phyloP scores from a whole-genome alignment of 1,140 invertebrate genomes.

The Megalonaias nervosa region DNA sequence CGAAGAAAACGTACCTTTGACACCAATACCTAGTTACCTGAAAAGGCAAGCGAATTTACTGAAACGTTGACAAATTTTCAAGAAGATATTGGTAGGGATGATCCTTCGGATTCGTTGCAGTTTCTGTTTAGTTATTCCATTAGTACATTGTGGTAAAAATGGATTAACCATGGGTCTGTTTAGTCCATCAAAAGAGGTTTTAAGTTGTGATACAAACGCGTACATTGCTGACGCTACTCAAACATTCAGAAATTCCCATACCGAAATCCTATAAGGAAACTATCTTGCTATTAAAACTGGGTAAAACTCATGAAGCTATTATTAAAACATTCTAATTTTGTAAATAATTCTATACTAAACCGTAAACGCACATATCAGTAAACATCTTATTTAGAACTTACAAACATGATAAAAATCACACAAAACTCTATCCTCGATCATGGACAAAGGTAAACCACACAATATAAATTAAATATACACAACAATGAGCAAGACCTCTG shows the following conservation, averaged over 20 bases:
- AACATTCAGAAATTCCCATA: slow-evolving; percentile 27
- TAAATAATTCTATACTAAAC: slow-evolving; percentile 13
- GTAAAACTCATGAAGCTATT: slow-evolving; percentile 24
- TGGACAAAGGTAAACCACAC: slow-evolving; percentile 4
- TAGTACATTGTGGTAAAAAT: slow-evolving; percentile 41
- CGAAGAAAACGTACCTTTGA: slow-evolving; percentile 4
- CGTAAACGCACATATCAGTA: slow-evolving; percentile 25
- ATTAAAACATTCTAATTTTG: too few species aligned
- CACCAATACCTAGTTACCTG: slow-evolving; percentile 15
- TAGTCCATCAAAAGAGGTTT: slow-evolving; percentile 14
- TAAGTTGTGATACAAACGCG: slow-evolving; percentile 28
- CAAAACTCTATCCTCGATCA: slow-evolving; percentile 29
- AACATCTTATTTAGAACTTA: slow-evolving; percentile 25
- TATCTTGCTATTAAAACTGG: slow-evolving; percentile 39
- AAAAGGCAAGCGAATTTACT: slow-evolving; percentile 28
- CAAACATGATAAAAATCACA: slow-evolving; percentile 39
- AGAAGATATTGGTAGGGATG: slow-evolving; percentile 43
- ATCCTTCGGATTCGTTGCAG: slow-evolving; percentile 45
- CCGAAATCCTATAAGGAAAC: slow-evolving; percentile 43
- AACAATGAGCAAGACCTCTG: too few species aligned
- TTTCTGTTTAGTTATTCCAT: slow-evolving; percentile 38
- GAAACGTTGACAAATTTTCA: slow-evolving; percentile 33
- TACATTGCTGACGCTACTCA: slow-evolving; percentile 25
- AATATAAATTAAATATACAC: not conserved
- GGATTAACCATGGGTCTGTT: slow-evolving; percentile 35